These are phyloP conservation scores for Aplysina aerophoba DNA, from an alignment of 37 sponge, comb jelly and placozoan genomes.

Conservation along the genomic window DNA sequence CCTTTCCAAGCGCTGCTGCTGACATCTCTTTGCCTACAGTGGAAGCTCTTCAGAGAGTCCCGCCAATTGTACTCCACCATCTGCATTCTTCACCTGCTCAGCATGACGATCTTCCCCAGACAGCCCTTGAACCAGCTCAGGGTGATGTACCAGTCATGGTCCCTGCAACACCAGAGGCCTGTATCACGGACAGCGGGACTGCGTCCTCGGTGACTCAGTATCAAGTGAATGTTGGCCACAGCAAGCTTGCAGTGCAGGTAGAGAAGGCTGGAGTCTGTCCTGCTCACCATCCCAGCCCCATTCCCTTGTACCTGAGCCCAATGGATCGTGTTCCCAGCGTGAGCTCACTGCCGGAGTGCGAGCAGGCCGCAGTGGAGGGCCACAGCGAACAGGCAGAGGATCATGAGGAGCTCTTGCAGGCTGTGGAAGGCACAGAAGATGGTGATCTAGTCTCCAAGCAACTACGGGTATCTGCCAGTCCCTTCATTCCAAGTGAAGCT, in stretches of 20 bases:
- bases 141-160: not conserved
- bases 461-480: not conserved
- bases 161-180: too few species aligned
- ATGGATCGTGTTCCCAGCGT: too few species aligned
- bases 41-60: not conserved
- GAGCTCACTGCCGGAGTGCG: too few species aligned
- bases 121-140: not conserved
- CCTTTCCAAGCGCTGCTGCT: not conserved
- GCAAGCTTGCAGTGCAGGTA: not conserved
- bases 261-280: not conserved
- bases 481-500: not conserved
- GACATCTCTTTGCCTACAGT: not conserved
- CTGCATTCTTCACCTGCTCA: not conserved
- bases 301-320: too few species aligned
- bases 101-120: not conserved
- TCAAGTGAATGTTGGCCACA: too few species aligned
- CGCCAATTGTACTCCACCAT: not conserved
- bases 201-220: too few species aligned
- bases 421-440: not conserved
- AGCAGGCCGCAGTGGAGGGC: not conserved
- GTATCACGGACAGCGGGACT: too few species aligned
- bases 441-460: not conserved
- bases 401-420: not conserved
- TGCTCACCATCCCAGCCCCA: not conserved
- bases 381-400: not conserved